Evolutionary conservation across 1,140 invertebrate genomes (phyloP).

Genomic region (Drosophila pectinifera): DNA sequence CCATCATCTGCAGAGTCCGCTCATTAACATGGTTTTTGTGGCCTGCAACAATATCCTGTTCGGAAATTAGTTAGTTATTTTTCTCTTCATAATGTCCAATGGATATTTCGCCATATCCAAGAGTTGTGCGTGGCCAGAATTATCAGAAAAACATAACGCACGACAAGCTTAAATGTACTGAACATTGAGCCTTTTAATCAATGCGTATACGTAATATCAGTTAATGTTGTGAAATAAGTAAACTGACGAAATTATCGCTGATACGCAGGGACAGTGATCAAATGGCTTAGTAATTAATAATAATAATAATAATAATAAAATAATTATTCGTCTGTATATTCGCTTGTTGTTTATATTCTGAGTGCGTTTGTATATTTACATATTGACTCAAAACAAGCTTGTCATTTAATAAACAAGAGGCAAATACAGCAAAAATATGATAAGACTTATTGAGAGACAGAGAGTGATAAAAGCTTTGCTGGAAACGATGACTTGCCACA

Average conservation of each 20-base stretch:
- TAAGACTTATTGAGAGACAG: not conserved
- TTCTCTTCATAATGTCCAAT: not conserved
- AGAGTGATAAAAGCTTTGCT: conserved; percentile 22
- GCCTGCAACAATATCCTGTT: conserved; percentile 38
- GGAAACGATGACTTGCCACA: conserved; percentile 20
- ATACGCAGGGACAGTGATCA: not conserved
- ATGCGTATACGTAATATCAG: conserved; percentile 11
- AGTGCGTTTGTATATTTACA: not conserved
- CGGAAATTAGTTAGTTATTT: too few species aligned
- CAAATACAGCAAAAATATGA: not conserved
- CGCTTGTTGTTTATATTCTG: not conserved
- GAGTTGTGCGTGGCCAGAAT: not conserved
- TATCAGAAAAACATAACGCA: not conserved
- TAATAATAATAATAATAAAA: not conserved
- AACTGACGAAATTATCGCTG: not conserved
- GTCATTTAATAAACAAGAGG: not conserved
- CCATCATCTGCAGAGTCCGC: conserved; percentile 82
- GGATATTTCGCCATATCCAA: conserved; percentile 36
- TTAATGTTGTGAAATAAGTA: conserved; percentile 9
- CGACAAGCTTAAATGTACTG: conserved; percentile 25
- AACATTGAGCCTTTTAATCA: conserved; percentile 1
- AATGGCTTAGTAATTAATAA: not conserved
- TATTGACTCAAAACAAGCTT: not conserved
- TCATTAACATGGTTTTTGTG: conserved; percentile 63
- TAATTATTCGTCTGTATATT: not conserved